A percentile compares a stretch with the other conserved stretches of the same genome.
phyloP scores from a whole-genome alignment of 2,888 invertebrate species.

The Lycaena phlaeas region DNA sequence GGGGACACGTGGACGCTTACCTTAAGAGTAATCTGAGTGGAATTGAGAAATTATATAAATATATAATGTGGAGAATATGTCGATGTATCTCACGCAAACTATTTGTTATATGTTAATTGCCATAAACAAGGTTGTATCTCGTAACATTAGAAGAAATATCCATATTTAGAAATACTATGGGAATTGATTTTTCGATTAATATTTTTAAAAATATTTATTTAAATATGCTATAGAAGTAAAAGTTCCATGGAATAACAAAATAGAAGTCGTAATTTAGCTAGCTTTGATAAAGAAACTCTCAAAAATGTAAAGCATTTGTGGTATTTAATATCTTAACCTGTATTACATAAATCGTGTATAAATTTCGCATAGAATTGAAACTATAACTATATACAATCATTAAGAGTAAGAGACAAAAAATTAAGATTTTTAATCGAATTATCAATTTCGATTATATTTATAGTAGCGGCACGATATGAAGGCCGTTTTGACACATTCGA shows the following conservation, averaged over 20 bases:
- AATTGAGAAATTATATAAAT: not conserved
- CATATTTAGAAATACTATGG: not conserved
- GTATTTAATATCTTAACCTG: too few species aligned
- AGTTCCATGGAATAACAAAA: too few species aligned
- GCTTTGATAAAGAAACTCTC: too few species aligned
- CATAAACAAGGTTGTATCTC: conserved; percentile 3
- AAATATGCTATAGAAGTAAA: too few species aligned
- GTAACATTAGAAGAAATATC: not conserved
- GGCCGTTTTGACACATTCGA: too few species aligned
- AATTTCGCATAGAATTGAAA: too few species aligned
- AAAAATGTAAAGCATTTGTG: too few species aligned
- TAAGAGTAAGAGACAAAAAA: too few species aligned
- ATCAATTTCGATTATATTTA: not conserved
- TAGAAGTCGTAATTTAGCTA: too few species aligned
- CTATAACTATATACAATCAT: not conserved
- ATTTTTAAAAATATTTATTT: not conserved
- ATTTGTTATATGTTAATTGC: not conserved
- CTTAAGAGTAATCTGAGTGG: conserved; percentile 6
- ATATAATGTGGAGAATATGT: not conserved
- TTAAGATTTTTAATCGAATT: conserved; percentile 1
- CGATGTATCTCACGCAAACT: not conserved
- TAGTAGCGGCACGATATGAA: too few species aligned
- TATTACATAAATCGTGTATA: too few species aligned
- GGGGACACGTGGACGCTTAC: too few species aligned
- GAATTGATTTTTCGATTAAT: not conserved